Percentiles rank a stretch among this genome's conserved stretches.
These are phyloP conservation scores for Epizoanthus ramosus DNA, from an alignment of 92 coral and sea anemone genomes.

Conservation along the genomic window DNA sequence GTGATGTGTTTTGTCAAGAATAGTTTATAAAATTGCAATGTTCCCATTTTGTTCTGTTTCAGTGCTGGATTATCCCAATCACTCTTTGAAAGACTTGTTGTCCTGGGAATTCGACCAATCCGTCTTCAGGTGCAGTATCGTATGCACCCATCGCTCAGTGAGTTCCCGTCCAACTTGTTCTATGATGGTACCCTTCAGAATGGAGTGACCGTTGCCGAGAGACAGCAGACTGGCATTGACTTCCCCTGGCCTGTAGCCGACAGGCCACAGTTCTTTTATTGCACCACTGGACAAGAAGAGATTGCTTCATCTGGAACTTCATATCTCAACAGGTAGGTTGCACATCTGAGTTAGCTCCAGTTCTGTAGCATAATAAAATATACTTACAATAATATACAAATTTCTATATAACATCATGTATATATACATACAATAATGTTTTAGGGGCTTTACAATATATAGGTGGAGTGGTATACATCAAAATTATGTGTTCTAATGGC, in stretches of 20 bases:
- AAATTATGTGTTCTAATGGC: no score
- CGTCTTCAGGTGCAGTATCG: slow-evolving; percentile 99
- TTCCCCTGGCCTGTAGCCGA: slow-evolving; percentile 99
- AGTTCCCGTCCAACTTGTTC: slow-evolving; percentile 98
- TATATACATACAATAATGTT: no score
- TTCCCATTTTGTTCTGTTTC: neutral
- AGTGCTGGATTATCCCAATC: slow-evolving; percentile 99
- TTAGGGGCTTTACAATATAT: no score
- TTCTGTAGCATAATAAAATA: no score
- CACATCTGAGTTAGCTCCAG: no score
- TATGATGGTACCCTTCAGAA: slow-evolving; percentile 99
- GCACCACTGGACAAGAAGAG: slow-evolving; percentile 99
- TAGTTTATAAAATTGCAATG: no score
- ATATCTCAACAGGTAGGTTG: slow-evolving; percentile 89
- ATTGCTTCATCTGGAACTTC: slow-evolving; percentile 99
- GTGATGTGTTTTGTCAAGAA: no score
- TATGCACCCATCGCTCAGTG: slow-evolving; percentile 99
- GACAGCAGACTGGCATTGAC: slow-evolving; percentile 97
- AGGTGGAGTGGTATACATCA: no score
- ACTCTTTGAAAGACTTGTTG: slow-evolving; percentile 97
- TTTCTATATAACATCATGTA: no score
- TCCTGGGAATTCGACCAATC: slow-evolving; percentile 97
- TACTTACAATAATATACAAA: no score
- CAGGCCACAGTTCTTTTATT: slow-evolving; percentile 96
- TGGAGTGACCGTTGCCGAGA: slow-evolving; percentile 97